These are phyloP conservation scores for Belonocnema kinseyi DNA, from an alignment of 1,140 invertebrate species.

Conservation along the genomic window DNA sequence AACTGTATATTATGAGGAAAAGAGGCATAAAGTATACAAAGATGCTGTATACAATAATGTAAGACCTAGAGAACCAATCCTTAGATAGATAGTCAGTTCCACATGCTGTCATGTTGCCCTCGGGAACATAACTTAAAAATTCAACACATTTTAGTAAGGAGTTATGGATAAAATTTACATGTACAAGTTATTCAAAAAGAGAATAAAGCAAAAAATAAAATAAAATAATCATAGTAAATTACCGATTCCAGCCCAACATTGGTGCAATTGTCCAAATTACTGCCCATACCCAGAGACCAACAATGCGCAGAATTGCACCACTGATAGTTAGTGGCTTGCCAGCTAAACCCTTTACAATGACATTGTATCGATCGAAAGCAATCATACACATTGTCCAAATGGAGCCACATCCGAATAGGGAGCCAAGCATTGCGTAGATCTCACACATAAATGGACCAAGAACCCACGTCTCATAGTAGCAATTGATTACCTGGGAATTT, in stretches of 20 bases:
- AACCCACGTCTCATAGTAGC: conserved; percentile 91
- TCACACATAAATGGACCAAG: conserved; percentile 89
- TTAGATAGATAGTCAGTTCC: conserved; percentile 88
- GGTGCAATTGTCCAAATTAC: conserved; percentile 83
- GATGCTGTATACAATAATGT: conserved; percentile 82
- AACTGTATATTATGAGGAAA: conserved; percentile 84
- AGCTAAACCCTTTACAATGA: conserved; percentile 88
- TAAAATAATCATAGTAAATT: background rate
- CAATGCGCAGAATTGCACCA: conserved; percentile 81
- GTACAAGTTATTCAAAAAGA: background rate
- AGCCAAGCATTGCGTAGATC: conserved; percentile 86
- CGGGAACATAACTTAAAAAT: conserved; percentile 85
- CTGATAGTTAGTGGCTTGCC: conserved; percentile 83
- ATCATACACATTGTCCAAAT: conserved; percentile 91
- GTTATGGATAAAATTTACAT: background rate
- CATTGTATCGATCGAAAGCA: conserved; percentile 88
- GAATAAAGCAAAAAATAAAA: background rate
- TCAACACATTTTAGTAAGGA: background rate
- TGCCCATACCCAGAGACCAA: conserved; percentile 83
- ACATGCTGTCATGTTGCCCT: conserved; percentile 91
- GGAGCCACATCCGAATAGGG: conserved; percentile 86
- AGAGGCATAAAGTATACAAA: conserved; percentile 85
- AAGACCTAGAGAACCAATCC: conserved; percentile 81
- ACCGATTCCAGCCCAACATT: conserved; percentile 89
- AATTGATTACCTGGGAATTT: conserved; percentile 81